A percentile compares a stretch with the other conserved stretches of the same genome.
These are phyloP conservation scores for Chirona hameri DNA, from an alignment of 2,888 invertebrate species.

Conservation along the genomic window DNA sequence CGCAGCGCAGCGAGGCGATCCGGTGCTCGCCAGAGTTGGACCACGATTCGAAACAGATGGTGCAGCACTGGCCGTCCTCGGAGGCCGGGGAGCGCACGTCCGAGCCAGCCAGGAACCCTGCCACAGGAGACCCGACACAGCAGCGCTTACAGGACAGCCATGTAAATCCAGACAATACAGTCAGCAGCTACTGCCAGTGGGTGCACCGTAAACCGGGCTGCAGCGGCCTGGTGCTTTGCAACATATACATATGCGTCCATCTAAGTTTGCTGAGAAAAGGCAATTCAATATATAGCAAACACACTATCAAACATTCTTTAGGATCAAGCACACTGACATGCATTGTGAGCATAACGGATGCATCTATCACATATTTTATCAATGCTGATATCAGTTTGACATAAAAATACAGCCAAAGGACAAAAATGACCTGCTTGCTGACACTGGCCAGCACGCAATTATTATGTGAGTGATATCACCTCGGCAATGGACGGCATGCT, in stretches of 20 bases:
- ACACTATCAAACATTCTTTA: no score
- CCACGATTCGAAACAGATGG: conserved; percentile 87
- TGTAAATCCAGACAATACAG: neutral
- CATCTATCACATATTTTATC: no score
- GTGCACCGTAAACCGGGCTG: neutral
- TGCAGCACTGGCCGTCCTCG: conserved; percentile 68
- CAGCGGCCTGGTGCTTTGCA: no score
- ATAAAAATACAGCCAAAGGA: neutral
- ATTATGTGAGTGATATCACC: neutral
- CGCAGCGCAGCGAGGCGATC: conserved; percentile 81
- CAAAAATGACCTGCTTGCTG: neutral
- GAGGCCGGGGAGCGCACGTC: conserved; percentile 44
- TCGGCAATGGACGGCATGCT: neutral
- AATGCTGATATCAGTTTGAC: no score
- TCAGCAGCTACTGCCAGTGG: neutral
- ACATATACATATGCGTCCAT: no score
- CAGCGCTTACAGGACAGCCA: no score
- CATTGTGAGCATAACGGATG: no score
- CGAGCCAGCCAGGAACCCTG: neutral
- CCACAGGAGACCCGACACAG: neutral
- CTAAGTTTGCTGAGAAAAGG: no score
- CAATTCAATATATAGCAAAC: no score
- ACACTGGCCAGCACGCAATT: neutral
- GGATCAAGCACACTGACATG: no score
- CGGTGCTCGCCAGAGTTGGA: conserved; percentile 80